These are phyloP conservation scores for Tenualosa ilisha DNA, from an alignment of 2,797 vertebrate species.

Conservation along the genomic window DNA sequence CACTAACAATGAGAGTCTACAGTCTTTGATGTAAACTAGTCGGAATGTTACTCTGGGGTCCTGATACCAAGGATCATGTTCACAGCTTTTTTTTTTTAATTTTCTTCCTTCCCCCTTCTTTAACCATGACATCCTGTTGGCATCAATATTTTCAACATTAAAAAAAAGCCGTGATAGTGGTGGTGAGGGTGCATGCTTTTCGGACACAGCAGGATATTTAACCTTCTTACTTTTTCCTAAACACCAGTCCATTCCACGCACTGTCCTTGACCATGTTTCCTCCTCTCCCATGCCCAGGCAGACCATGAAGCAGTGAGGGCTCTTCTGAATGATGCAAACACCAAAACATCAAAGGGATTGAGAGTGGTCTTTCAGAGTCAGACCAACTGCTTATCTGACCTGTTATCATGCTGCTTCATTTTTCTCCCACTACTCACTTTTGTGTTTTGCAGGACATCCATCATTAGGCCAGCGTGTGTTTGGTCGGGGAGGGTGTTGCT, in stretches of 20 bases:
- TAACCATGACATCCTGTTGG: conserved; percentile 28
- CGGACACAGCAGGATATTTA: conserved; percentile 19
- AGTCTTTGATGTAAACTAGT: conserved; percentile 34
- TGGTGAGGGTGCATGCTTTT: neutral
- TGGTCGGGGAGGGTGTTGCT: conserved; percentile 29
- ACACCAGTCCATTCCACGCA: neutral
- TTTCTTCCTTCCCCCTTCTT: neutral
- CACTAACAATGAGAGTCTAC: conserved; percentile 27
- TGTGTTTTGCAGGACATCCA: conserved; percentile 25
- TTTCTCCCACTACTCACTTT: conserved; percentile 23
- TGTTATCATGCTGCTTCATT: conserved; percentile 17
- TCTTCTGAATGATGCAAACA: neutral
- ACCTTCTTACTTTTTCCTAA: conserved; percentile 3
- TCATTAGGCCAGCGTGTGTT: conserved; percentile 37
- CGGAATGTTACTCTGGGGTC: conserved; percentile 30
- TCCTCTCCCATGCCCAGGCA: neutral
- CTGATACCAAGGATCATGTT: conserved; percentile 21
- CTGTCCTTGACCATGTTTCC: conserved; percentile 13
- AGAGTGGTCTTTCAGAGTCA: conserved; percentile 21
- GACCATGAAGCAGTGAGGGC: neutral
- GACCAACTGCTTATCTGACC: conserved; percentile 30
- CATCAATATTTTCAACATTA: conserved; percentile 15
- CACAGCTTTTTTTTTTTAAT: conserved; percentile 31
- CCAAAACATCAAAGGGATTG: conserved; percentile 12
- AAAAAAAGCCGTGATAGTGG: neutral